These are phyloP conservation scores for Dendrolimus houi DNA, from an alignment of 2,888 invertebrate species.

Conservation along the genomic window DNA sequence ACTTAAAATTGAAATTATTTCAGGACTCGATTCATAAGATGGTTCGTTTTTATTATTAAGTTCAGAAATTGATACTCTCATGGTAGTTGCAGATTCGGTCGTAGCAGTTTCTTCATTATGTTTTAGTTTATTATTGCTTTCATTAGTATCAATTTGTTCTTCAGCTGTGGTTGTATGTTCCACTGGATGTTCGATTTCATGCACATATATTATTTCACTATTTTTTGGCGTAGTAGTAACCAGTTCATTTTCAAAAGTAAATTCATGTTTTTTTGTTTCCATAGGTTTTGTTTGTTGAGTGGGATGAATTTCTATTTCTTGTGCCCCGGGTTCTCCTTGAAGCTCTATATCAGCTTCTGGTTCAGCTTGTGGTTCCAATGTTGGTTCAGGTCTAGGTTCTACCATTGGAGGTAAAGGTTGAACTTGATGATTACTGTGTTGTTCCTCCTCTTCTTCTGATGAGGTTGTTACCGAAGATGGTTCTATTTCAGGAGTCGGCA, in stretches of 20 bases:
- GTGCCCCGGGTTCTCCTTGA: not conserved
- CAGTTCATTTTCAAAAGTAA: not conserved
- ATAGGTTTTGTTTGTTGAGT: not conserved
- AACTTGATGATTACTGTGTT: constrained; percentile 9
- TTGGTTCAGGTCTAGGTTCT: constrained; percentile 41
- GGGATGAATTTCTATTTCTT: not conserved
- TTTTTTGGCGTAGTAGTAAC: not conserved
- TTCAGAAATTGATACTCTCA: constrained; percentile 33
- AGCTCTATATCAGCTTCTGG: constrained; percentile 10
- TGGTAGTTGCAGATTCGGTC: constrained; percentile 25
- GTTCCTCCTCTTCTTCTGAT: constrained; percentile 38
- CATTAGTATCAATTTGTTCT: constrained; percentile 20
- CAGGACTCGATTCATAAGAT: constrained; percentile 40
- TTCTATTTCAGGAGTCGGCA: constrained; percentile 20
- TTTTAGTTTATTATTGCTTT: constrained; percentile 19
- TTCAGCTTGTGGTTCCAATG: constrained; percentile 26
- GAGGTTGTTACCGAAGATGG: constrained; percentile 20
- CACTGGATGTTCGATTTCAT: constrained; percentile 1
- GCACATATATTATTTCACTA: not conserved
- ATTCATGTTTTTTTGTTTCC: constrained; percentile 2
- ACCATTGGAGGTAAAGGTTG: constrained; percentile 10
- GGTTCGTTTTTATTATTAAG: constrained; percentile 36
- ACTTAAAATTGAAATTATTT: constrained; percentile 36
- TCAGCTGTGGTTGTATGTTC: constrained; percentile 12
- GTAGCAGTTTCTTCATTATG: constrained; percentile 11